phyloP scores from a whole-genome alignment of 2,888 invertebrate genomes.

The Odontothrips loti region DNA sequence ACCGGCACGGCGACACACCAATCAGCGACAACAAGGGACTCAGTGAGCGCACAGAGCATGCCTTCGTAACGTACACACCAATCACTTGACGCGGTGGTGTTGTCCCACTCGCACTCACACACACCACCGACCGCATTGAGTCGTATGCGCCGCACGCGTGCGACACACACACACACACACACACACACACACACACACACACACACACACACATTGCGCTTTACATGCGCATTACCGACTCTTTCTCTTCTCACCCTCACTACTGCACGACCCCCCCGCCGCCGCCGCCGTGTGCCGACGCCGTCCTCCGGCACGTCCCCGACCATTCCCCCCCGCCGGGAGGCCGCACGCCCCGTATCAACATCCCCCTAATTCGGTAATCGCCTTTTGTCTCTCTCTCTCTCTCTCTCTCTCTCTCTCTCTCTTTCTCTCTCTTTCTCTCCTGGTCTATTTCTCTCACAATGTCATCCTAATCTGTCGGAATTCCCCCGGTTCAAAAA shows the following conservation, averaged over 20 bases:
- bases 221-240: not conserved
- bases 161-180: not conserved
- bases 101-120: too few relatives aligned
- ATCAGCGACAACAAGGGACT: too few relatives aligned
- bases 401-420: not conserved
- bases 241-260: not conserved
- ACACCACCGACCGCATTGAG: too few relatives aligned
- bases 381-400: not conserved
- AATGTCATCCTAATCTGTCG: too few relatives aligned
- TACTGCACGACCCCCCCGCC: too few relatives aligned
- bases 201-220: not conserved
- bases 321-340: not conserved
- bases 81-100: too few relatives aligned
- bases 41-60: too few relatives aligned
- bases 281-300: not conserved
- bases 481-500: too few relatives aligned
- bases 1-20: too few relatives aligned
- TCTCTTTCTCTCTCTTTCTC: not conserved
- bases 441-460: not conserved
- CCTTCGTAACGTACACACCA: too few relatives aligned
- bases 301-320: too few relatives aligned
- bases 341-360: not conserved
- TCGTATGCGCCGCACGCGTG: not conserved
- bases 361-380: conserved; percentile 24
- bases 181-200: not conserved